These are phyloP conservation scores for Nebria salina DNA, from an alignment of 2,888 invertebrate genomes.

Conservation along the genomic window DNA sequence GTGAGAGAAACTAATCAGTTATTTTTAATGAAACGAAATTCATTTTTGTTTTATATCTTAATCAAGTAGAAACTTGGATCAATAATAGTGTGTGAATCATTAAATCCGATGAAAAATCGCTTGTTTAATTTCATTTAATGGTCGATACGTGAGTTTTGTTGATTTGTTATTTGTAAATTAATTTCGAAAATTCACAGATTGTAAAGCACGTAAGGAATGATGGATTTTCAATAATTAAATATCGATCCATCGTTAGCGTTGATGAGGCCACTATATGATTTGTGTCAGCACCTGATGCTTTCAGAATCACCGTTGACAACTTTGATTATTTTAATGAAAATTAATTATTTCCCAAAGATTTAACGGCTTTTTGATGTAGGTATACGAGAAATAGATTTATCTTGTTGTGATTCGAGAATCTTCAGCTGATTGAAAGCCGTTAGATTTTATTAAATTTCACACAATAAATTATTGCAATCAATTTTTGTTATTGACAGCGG, in stretches of 20 bases:
- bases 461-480: neutral
- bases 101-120: neutral
- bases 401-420: slow-evolving; percentile 24
- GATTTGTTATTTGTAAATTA: neutral
- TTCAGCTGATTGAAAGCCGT: neutral
- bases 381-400: slow-evolving; percentile 21
- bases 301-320: slow-evolving; percentile 33
- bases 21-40: no score
- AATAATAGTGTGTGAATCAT: neutral
- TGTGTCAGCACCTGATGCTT: slow-evolving; percentile 35
- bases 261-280: slow-evolving; percentile 19
- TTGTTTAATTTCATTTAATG: neutral
- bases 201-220: neutral
- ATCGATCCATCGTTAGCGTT: slow-evolving; percentile 33
- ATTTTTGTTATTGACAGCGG: no score
- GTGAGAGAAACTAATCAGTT: no score
- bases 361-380: slow-evolving; percentile 35
- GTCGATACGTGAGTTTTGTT: neutral
- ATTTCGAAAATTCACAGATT: neutral
- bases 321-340: slow-evolving; percentile 46
- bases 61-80: neutral
- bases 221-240: slow-evolving; percentile 31
- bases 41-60: neutral
- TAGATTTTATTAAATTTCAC: neutral
- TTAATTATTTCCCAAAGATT: slow-evolving; percentile 36